phyloP scores from a whole-genome alignment of 30 jellyfish, hydroid and myxozoan genomes.

The Aurelia sp. region DNA sequence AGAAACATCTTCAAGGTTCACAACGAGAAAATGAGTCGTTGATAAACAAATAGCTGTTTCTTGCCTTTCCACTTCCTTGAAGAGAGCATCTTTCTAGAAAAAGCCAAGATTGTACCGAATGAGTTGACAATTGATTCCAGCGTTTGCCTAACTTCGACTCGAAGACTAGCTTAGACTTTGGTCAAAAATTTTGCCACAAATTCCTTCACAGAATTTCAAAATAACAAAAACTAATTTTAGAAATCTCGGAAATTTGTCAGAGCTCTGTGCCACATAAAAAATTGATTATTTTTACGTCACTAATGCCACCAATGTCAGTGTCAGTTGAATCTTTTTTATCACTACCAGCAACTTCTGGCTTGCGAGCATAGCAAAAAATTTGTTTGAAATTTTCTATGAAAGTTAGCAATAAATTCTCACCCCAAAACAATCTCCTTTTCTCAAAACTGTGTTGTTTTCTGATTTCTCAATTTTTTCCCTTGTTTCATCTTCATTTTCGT shows the following conservation, averaged over 20 bases:
- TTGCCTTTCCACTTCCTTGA: constrained; percentile 54
- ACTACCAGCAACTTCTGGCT: too few relatives aligned
- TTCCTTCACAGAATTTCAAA: too few relatives aligned
- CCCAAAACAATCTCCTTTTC: constrained; percentile 82
- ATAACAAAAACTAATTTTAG: neutral
- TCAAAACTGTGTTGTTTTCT: constrained; percentile 21
- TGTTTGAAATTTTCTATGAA: too few relatives aligned
- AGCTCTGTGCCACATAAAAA: too few relatives aligned
- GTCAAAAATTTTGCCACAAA: too few relatives aligned
- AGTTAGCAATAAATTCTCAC: constrained; percentile 11
- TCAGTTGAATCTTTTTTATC: too few relatives aligned
- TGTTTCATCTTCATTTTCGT: neutral
- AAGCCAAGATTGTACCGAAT: neutral
- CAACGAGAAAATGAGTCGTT: constrained; percentile 44
- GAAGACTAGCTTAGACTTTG: too few relatives aligned
- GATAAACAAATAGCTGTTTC: constrained; percentile 62
- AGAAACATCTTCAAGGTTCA: constrained; percentile 47
- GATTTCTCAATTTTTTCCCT: constrained; percentile 1
- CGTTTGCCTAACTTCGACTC: too few relatives aligned
- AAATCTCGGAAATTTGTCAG: too few relatives aligned
- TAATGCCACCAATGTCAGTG: too few relatives aligned
- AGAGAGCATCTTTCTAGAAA: constrained; percentile 62
- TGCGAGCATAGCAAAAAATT: too few relatives aligned
- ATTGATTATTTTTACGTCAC: too few relatives aligned
- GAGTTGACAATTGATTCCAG: neutral